Evolutionary conservation across 2,888 invertebrate genomes (phyloP), one percentile per base, ranked within the genome.

Genomic region (Ceratothoa steindachneri): DNA sequence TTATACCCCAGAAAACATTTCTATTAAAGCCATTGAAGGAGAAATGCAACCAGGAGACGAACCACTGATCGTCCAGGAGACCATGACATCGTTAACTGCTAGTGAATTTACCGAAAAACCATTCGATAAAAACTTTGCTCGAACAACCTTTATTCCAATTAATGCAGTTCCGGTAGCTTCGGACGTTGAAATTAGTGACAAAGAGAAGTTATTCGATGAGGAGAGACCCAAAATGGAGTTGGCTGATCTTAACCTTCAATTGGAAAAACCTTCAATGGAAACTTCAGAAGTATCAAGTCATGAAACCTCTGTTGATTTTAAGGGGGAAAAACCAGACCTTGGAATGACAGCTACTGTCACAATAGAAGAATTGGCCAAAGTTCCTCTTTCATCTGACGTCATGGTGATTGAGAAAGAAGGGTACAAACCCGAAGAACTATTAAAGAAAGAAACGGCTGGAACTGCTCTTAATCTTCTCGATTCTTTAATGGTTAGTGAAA

Each of bases 141-240:
- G 24, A 1, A n/a, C 19, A 24, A 24, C 19, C n/a, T 24, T 60
- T 60, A 60, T 60, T 60, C 60, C 60, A 22, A 2, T 4, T 60
- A 60, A 60, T 24, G 27, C 27, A 24, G 60, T 7, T 60, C 60
- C 60, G 1, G 60, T 60, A 60, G 2, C 2, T 28, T 64, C 64
- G 66, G 68, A 73, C 52, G 68, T 76, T 55, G 67, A 73, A 31
- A 30, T 68, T 29, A 86, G 86, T 22, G 88, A 89, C 82, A 87
- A 86, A 80, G 88, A 89, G 84, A 84, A 86, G 2, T 82, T 84
- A 65, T 84, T 86, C 71, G 79, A 80, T 15, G 82, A 82, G 52
- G 84, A 85, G 7, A 84, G 84, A 81, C 88, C 88, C 15, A 89
- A 87, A 75, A 83, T 83, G 74, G 90, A 89, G 82, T 84, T 83